phyloP scores from a whole-genome alignment of 2,113 vertebrate genomes.

The Oncorhynchus kisutch region DNA sequence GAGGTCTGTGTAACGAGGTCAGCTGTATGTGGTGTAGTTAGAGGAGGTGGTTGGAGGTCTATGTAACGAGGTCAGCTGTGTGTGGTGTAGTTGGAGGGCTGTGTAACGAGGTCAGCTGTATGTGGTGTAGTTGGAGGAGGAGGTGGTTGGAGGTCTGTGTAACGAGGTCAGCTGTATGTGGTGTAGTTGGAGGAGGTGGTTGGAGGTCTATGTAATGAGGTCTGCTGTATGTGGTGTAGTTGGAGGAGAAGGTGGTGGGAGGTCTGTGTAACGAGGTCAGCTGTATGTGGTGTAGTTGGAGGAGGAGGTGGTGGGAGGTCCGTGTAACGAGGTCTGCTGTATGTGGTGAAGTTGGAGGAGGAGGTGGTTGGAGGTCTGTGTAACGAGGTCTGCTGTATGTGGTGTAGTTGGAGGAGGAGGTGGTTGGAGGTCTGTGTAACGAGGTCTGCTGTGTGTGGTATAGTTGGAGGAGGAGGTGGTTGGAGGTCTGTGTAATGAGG shows the following conservation, averaged over 20 bases:
- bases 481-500: constrained; percentile 50
- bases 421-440: constrained; percentile 18
- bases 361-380: constrained; percentile 33
- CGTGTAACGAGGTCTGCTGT: constrained; percentile 7
- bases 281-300: constrained; percentile 18
- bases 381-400: constrained; percentile 5
- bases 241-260: constrained; percentile 44
- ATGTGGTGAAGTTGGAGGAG: constrained; percentile 36
- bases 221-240: constrained; percentile 33
- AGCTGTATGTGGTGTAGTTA: constrained; percentile 29
- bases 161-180: constrained; percentile 20
- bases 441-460: constrained; percentile 25
- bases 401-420: constrained; percentile 33
- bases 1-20: constrained; percentile 33
- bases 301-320: constrained; percentile 53
- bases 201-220: constrained; percentile 50
- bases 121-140: constrained; percentile 48
- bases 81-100: constrained; percentile 6
- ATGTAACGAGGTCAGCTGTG: not conserved
- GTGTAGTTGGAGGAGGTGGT: constrained; percentile 33
- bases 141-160: constrained; percentile 38
- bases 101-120: too few species aligned
- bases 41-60: not conserved
- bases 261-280: constrained; percentile 51
- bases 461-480: constrained; percentile 49